phyloP scores from a whole-genome alignment of 2,888 invertebrate genomes.

The Siphonodentalium dalli region DNA sequence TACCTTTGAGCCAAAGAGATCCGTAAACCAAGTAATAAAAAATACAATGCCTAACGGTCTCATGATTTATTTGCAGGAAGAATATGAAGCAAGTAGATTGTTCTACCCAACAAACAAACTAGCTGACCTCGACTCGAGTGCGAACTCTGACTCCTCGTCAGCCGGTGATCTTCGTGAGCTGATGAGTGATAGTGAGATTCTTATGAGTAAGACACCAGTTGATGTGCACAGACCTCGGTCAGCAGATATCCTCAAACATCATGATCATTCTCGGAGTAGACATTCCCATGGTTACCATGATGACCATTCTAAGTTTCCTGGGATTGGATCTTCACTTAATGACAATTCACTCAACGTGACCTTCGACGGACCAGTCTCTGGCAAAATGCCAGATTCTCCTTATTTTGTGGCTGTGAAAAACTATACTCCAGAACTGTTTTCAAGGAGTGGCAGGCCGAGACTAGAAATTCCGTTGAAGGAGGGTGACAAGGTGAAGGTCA shows the following conservation, averaged over 20 bases:
- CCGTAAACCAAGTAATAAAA: too few species aligned
- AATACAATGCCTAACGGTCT: too few species aligned
- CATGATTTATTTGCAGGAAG: too few species aligned
- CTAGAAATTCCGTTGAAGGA: slow-evolving; percentile 52
- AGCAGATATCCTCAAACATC: slow-evolving; percentile 26
- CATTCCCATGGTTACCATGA: background rate
- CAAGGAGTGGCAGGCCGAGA: slow-evolving; percentile 46
- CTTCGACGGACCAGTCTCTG: too few species aligned
- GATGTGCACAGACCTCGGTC: slow-evolving; percentile 25
- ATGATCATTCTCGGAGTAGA: background rate
- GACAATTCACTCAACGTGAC: too few species aligned
- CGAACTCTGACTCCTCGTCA: too few species aligned
- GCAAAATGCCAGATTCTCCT: slow-evolving; percentile 22
- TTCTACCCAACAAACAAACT: too few species aligned
- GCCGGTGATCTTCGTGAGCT: slow-evolving; percentile 32
- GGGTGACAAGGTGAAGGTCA: slow-evolving; percentile 51
- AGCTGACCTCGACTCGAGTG: too few species aligned
- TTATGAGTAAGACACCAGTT: slow-evolving; percentile 20
- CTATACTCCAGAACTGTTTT: slow-evolving; percentile 51
- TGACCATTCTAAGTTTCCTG: background rate
- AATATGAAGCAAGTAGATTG: too few species aligned
- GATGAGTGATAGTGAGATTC: slow-evolving; percentile 31
- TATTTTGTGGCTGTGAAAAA: slow-evolving; percentile 48
- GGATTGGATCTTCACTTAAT: too few species aligned
- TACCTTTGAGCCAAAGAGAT: too few species aligned